Percentiles rank a stretch among this genome's conserved stretches.
Evolutionary conservation across 2,797 vertebrate species (phyloP).

Genomic region (Silurus aristotelis): DNA sequence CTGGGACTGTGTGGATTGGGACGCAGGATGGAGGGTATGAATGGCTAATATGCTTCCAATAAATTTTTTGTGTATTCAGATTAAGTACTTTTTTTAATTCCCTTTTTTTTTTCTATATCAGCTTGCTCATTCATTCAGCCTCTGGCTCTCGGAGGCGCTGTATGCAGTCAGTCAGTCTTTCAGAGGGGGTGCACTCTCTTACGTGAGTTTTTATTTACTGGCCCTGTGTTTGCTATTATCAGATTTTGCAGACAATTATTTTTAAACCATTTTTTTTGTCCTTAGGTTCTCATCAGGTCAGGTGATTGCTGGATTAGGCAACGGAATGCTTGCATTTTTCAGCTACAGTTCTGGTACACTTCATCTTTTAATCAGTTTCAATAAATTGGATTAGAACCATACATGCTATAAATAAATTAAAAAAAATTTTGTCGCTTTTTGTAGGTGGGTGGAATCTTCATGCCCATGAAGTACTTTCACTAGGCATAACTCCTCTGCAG

Average conservation of each 20-base stretch:
- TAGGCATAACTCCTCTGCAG: constrained; percentile 75
- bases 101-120: constrained; percentile 54
- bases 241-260: neutral
- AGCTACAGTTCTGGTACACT: constrained; percentile 70
- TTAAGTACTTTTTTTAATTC: neutral
- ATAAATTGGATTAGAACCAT: neutral
- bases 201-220: constrained; percentile 67
- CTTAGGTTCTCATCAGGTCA: constrained; percentile 72
- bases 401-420: too few species aligned
- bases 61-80: neutral
- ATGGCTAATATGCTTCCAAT: constrained; percentile 41
- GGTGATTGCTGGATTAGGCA: constrained; percentile 79
- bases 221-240: neutral
- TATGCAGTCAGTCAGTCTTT: constrained; percentile 74
- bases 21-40: constrained; percentile 85
- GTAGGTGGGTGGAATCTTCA: constrained; percentile 77
- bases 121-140: constrained; percentile 77
- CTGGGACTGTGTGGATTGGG: constrained; percentile 84
- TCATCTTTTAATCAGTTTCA: neutral
- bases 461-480: constrained; percentile 64
- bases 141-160: constrained; percentile 69
- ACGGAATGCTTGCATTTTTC: constrained; percentile 82
- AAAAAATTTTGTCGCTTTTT: neutral
- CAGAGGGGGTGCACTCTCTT: constrained; percentile 80
- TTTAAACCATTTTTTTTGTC: constrained; percentile 6